phyloP scores from a whole-genome alignment of 2,888 invertebrate genomes.

The Amiota mariae region DNA sequence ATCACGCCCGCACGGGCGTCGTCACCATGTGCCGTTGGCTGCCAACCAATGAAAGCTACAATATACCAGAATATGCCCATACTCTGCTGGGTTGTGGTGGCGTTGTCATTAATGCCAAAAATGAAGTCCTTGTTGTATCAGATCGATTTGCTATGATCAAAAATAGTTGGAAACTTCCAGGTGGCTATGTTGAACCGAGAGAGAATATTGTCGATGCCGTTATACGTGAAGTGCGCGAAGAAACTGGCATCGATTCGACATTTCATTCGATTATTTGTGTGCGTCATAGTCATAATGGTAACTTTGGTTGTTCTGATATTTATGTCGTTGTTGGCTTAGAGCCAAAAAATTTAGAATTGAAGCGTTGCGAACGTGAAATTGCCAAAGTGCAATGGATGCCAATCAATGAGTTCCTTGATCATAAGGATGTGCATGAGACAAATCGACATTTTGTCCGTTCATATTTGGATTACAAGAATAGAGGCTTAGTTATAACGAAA shows the following conservation, averaged over 20 bases:
- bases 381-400: constrained; percentile 88
- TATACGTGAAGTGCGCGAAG: constrained; percentile 90
- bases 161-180: constrained; percentile 90
- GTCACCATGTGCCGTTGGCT: constrained; percentile 90
- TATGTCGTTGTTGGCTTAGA: constrained; percentile 85
- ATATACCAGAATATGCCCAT: constrained; percentile 84
- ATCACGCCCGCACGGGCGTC: constrained; percentile 86
- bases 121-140: constrained; percentile 86
- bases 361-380: constrained; percentile 85
- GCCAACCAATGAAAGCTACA: constrained; percentile 76
- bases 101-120: constrained; percentile 82
- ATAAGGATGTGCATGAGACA: constrained; percentile 83
- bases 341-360: constrained; percentile 79
- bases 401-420: constrained; percentile 80
- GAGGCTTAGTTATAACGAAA: constrained; percentile 78
- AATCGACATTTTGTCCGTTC: constrained; percentile 81
- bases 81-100: constrained; percentile 90
- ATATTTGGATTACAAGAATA: constrained; percentile 79
- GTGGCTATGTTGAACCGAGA: constrained; percentile 91
- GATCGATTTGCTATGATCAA: constrained; percentile 77
- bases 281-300: constrained; percentile 84
- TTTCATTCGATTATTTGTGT: constrained; percentile 85
- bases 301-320: constrained; percentile 89
- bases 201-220: constrained; percentile 89
- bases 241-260: constrained; percentile 86